Conservation (phyloP, 2,797 vertebrate species). For the Mormyrops attenuatus region DNA sequence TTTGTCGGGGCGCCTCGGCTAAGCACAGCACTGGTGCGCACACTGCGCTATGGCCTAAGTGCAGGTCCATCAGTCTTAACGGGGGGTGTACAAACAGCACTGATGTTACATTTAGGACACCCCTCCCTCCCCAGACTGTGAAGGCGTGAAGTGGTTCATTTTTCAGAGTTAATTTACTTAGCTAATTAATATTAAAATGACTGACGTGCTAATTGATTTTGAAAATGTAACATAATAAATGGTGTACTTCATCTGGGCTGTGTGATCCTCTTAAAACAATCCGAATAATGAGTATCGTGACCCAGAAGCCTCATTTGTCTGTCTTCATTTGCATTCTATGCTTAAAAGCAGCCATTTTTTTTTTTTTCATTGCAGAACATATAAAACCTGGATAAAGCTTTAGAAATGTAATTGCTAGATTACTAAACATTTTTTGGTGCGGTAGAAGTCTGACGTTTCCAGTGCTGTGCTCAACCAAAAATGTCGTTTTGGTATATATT, state of each 20-base stretch:
- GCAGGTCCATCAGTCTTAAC: not conserved
- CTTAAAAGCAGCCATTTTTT: not conserved
- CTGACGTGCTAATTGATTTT: slow-evolving; percentile 10
- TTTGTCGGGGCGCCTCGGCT: not conserved
- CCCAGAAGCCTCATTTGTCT: not conserved
- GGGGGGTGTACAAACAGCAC: not conserved
- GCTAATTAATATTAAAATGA: not conserved
- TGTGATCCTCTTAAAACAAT: not conserved
- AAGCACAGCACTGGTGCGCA: not conserved
- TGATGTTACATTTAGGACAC: not conserved
- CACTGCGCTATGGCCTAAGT: not conserved
- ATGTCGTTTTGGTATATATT: not conserved
- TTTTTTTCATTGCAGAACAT: not conserved
- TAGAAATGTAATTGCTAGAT: not conserved
- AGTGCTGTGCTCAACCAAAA: not conserved
- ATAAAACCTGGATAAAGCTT: not conserved
- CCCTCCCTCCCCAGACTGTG: not conserved
- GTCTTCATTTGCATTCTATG: not conserved
- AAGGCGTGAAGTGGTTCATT: not conserved
- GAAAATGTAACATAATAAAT: not conserved
- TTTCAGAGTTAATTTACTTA: not conserved
- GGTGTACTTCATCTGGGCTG: not conserved
- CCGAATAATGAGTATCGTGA: not conserved
- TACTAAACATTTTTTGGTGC: not conserved
- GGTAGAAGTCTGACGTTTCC: not conserved